These are phyloP conservation scores for Esox masquinongy DNA, from an alignment of 2,797 vertebrate species.

Conservation along the genomic window DNA sequence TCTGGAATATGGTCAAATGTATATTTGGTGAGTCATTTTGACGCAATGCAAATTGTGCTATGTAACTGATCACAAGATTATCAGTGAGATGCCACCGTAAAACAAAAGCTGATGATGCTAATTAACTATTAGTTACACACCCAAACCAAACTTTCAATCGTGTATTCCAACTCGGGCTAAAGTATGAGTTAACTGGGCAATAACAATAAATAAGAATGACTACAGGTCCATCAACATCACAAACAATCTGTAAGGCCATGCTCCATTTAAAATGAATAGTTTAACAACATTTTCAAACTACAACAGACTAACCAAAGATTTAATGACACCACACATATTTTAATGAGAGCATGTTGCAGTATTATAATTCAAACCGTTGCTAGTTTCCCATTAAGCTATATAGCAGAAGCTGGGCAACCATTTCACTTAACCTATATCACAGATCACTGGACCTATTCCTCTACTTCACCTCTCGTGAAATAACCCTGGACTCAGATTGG, in stretches of 20 bases:
- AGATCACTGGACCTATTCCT: conserved; percentile 58
- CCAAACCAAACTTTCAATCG: not conserved
- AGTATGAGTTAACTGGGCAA: not conserved
- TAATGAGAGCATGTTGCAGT: not conserved
- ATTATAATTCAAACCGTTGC: not conserved
- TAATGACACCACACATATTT: not conserved
- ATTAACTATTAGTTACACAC: not conserved
- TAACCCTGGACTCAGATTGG: conserved; percentile 52
- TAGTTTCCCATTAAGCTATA: not conserved
- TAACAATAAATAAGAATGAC: not conserved
- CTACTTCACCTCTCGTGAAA: conserved; percentile 66
- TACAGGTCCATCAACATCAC: not conserved
- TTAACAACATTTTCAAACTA: not conserved
- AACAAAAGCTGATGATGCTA: not conserved
- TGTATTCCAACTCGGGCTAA: not conserved
- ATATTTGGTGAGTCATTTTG: conserved; percentile 13
- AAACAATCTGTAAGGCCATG: not conserved
- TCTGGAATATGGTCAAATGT: conserved; percentile 10
- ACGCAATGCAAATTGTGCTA: not conserved
- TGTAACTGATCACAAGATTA: conserved; percentile 1
- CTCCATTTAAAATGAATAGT: not conserved
- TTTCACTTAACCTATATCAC: conserved; percentile 48
- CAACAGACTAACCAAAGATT: not conserved
- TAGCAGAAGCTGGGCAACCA: conserved; percentile 12
- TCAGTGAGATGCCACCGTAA: conserved; percentile 2